These are phyloP conservation scores for Papilio xuthus DNA, from an alignment of 1,140 invertebrate genomes.

Conservation along the genomic window DNA sequence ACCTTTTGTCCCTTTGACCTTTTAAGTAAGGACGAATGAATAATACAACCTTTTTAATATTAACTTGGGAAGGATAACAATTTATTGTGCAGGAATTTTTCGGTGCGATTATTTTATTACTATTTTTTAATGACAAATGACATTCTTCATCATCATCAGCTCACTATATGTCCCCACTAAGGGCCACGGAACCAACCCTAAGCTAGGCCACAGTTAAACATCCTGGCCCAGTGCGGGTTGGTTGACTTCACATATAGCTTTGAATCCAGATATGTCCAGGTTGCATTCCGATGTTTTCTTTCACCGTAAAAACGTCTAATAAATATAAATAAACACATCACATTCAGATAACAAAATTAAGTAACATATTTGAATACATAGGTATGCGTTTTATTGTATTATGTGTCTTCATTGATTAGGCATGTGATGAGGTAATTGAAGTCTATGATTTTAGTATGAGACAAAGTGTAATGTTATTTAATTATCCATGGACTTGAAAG, in stretches of 20 bases:
- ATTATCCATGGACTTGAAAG: neutral
- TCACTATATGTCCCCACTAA: no score
- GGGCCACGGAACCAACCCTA: no score
- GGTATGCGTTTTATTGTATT: neutral
- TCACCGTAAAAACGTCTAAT: no score
- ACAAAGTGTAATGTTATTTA: neutral
- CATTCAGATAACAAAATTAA: no score
- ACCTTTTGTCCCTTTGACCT: constrained; percentile 20
- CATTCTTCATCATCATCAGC: neutral
- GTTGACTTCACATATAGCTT: no score
- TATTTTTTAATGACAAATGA: neutral
- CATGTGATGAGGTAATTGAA: neutral
- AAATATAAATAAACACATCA: no score
- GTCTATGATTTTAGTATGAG: neutral
- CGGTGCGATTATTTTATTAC: neutral
- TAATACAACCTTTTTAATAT: constrained; percentile 21
- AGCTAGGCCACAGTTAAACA: no score
- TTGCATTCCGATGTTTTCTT: no score
- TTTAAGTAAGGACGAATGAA: constrained; percentile 1
- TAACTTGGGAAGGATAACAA: constrained; percentile 7
- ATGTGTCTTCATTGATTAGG: neutral
- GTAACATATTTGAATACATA: neutral
- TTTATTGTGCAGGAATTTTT: neutral
- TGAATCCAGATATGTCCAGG: no score
- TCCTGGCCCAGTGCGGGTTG: no score